These are phyloP conservation scores for Chaetodon trifascialis DNA, from an alignment of 2,113 vertebrate species.

Conservation along the genomic window DNA sequence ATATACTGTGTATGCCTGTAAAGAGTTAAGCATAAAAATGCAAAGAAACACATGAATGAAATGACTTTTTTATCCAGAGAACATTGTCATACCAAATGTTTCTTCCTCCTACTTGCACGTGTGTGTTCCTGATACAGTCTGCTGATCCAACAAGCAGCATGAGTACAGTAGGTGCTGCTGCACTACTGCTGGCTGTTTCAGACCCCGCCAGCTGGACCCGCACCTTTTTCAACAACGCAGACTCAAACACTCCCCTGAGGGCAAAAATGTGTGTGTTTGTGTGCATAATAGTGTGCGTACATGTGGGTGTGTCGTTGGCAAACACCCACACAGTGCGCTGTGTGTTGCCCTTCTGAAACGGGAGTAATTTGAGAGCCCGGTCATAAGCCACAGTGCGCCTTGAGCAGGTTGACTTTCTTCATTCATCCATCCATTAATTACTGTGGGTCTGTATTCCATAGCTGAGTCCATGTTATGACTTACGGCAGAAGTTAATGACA, in stretches of 20 bases:
- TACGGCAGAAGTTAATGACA: slow-evolving; percentile 15
- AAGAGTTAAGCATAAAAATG: too few species aligned
- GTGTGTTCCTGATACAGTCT: not conserved
- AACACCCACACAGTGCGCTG: slow-evolving; percentile 19
- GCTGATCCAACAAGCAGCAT: slow-evolving; percentile 19
- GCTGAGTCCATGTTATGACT: slow-evolving; percentile 36
- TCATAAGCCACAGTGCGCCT: slow-evolving; percentile 50
- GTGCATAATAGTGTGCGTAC: not conserved
- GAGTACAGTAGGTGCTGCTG: slow-evolving; percentile 20
- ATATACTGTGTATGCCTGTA: not conserved
- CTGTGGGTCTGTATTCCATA: slow-evolving; percentile 35
- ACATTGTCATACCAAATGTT: not conserved
- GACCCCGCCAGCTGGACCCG: slow-evolving; percentile 14
- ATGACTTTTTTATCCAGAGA: too few species aligned
- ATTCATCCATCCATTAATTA: slow-evolving; percentile 55
- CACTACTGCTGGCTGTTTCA: slow-evolving; percentile 13
- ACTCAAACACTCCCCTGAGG: slow-evolving; percentile 20
- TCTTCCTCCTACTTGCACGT: not conserved
- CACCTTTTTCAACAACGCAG: slow-evolving; percentile 21
- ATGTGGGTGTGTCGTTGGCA: slow-evolving; percentile 9
- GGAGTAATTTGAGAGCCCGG: slow-evolving; percentile 50
- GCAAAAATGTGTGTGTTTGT: slow-evolving; percentile 16
- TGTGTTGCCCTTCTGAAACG: slow-evolving; percentile 42
- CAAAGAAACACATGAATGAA: not conserved
- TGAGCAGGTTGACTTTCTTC: slow-evolving; percentile 51